Evolutionary conservation across 2,113 vertebrate genomes (phyloP).

Genomic region (Halcyon malimbica): DNA sequence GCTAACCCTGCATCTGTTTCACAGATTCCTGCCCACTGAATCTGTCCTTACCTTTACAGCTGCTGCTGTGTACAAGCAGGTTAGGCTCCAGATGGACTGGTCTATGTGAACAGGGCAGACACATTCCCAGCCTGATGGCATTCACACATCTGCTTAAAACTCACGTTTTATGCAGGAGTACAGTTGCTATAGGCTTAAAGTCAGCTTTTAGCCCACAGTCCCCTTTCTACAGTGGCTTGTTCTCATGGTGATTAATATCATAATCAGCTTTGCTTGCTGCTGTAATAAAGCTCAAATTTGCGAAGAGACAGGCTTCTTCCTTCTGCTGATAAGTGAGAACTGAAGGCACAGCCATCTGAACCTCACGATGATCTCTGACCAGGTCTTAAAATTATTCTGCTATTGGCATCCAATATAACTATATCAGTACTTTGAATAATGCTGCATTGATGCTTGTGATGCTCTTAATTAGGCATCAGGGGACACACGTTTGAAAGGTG

Average conservation of each 20-base stretch:
- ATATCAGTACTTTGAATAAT: neutral
- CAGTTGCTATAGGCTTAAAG: neutral
- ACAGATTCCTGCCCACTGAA: neutral
- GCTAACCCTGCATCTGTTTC: neutral
- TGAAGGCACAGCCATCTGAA: neutral
- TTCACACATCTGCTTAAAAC: neutral
- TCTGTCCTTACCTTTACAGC: neutral
- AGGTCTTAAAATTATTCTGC: neutral
- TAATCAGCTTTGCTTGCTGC: neutral
- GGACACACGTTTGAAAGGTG: neutral
- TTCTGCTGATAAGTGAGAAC: neutral
- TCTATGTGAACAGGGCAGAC: neutral
- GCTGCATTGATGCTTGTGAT: neutral
- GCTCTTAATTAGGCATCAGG: neutral
- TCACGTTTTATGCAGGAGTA: neutral
- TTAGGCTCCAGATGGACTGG: neutral
- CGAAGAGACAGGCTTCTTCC: neutral
- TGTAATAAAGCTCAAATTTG: neutral
- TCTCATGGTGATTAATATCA: neutral
- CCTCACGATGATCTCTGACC: neutral
- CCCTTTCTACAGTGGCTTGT: neutral
- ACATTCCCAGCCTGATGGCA: neutral
- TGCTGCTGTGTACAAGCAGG: neutral
- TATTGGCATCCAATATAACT: neutral
- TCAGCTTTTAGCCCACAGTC: neutral